Conservation (phyloP, 1,140 invertebrate species). For the Dinoponera quadriceps region DNA sequence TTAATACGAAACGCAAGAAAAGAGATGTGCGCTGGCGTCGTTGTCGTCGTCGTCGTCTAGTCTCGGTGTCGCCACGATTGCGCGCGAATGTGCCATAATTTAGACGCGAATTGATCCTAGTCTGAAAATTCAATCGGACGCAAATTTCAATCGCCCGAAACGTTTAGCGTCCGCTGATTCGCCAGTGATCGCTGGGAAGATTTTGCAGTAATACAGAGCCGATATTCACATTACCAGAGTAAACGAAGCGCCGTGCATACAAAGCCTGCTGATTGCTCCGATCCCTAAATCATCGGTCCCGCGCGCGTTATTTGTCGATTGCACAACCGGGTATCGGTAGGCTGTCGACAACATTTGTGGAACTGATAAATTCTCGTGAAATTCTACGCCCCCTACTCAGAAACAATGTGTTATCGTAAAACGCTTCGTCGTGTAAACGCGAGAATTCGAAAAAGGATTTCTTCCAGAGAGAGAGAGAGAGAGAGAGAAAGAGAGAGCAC, state of each 20-base stretch:
- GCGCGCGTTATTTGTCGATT: slow-evolving; percentile 25
- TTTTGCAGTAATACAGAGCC: slow-evolving; percentile 25
- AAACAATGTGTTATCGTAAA: neutral
- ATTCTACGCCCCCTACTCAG: neutral
- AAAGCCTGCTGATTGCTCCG: slow-evolving; percentile 2
- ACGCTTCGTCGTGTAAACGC: neutral
- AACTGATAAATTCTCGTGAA: neutral
- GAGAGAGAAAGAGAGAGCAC: neutral
- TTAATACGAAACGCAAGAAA: neutral
- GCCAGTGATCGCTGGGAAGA: neutral
- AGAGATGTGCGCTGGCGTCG: neutral
- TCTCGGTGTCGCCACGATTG: neutral
- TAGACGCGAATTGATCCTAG: neutral
- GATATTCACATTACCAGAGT: neutral
- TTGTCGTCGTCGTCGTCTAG: neutral
- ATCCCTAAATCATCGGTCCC: slow-evolving; percentile 38
- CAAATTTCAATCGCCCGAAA: neutral
- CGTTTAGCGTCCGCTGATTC: too few relatives aligned
- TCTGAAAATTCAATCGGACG: neutral
- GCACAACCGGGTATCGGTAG: too few relatives aligned
- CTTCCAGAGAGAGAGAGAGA: too few relatives aligned
- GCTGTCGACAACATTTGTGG: neutral
- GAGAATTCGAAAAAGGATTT: neutral
- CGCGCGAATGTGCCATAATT: neutral
- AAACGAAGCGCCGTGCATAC: slow-evolving; percentile 16